Percentiles rank a stretch among this genome's conserved stretches.
These are phyloP conservation scores for Seladonia tumulorum DNA, from an alignment of 2,888 invertebrate species.

Conservation along the genomic window DNA sequence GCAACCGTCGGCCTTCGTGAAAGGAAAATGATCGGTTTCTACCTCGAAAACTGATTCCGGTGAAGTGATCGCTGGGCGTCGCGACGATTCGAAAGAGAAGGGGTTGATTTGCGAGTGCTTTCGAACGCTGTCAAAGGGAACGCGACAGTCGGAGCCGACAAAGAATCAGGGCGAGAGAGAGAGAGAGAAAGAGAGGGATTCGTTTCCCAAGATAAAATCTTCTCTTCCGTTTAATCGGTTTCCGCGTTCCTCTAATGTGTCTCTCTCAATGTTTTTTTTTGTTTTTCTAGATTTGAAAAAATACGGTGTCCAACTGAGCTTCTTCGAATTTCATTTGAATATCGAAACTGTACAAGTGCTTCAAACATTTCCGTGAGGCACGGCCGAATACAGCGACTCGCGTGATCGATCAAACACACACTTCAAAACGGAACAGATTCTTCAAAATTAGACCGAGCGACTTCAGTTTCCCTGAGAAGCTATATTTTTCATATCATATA, in stretches of 20 bases:
- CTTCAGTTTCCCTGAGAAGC: background rate
- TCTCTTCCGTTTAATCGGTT: conserved; percentile 13
- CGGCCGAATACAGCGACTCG: background rate
- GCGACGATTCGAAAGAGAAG: conserved; percentile 28
- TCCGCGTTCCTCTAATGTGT: conserved; percentile 21
- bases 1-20: conserved; percentile 15
- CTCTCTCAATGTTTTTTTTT: background rate
- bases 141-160: conserved; percentile 23
- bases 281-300: conserved; percentile 56
- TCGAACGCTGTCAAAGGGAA: conserved; percentile 4
- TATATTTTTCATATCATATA: background rate
- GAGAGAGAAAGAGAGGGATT: background rate
- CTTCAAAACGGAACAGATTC: background rate
- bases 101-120: conserved; percentile 12
- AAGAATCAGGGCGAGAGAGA: background rate
- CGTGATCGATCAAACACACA: background rate
- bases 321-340: background rate
- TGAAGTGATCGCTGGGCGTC: background rate
- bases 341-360: background rate
- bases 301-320: conserved; percentile 50
- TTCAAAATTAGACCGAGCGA: background rate
- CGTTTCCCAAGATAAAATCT: background rate
- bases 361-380: background rate
- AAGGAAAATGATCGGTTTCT: background rate
- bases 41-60: background rate